These are phyloP conservation scores for Melikaiella ostensackeni DNA, from an alignment of 2,888 invertebrate species.

Conservation along the genomic window DNA sequence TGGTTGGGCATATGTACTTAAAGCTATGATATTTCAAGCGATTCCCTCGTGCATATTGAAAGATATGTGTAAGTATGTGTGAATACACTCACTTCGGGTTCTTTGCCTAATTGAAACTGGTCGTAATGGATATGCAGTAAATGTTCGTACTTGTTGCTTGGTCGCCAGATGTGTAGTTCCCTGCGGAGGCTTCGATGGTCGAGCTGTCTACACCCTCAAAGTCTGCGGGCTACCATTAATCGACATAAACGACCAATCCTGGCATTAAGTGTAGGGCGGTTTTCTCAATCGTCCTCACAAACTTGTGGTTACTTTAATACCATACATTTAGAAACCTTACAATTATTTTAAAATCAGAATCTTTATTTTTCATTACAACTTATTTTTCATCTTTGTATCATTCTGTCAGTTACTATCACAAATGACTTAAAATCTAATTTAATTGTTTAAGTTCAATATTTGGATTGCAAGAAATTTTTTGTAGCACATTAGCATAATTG, in stretches of 20 bases:
- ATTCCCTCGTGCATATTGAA: conserved; percentile 1
- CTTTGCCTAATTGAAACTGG: conserved; percentile 38
- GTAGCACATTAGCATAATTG: no score
- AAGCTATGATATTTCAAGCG: conserved; percentile 15
- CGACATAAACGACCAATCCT: conserved; percentile 60
- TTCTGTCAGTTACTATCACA: background rate
- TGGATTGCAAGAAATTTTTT: no score
- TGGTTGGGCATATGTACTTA: background rate
- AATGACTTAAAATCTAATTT: no score
- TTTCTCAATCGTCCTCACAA: conserved; percentile 43
- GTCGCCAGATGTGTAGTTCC: conserved; percentile 64
- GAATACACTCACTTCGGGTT: conserved; percentile 15
- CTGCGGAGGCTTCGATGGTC: conserved; percentile 49
- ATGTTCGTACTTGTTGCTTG: conserved; percentile 68
- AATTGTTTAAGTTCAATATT: no score
- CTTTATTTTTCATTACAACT: background rate
- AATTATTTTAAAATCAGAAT: background rate
- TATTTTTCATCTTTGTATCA: background rate
- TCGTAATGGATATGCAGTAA: conserved; percentile 42
- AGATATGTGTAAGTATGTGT: conserved; percentile 7
- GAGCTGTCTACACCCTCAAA: conserved; percentile 55
- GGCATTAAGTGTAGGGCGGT: conserved; percentile 47
- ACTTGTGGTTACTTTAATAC: conserved; percentile 26
- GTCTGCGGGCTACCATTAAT: conserved; percentile 63
- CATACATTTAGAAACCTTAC: background rate